Base-by-base conservation (phyloP, 2,113 vertebrate genomes). In the Psephotus haematonotus region DNA sequence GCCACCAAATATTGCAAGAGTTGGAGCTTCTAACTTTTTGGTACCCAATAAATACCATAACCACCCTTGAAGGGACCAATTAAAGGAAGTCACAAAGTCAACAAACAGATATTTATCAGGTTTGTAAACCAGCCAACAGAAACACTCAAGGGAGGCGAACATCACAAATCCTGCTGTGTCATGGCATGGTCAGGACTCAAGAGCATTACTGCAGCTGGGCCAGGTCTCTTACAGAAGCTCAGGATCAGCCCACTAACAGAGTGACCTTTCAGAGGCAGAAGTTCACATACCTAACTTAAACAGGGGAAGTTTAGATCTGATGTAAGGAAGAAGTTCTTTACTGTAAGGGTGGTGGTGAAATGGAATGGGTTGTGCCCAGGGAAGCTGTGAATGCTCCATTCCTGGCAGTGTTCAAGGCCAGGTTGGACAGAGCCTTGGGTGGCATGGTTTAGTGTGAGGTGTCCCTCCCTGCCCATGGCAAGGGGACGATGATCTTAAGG, bases 161-260 rank as follows among this genome's bases (percentile, higher is more conserved):
- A 4, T 41, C 20, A 62, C 14, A 83, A 74, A 57, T 86, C 41
- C 27, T 83, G 16, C 35, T 77, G 43, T 59, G 9, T 18, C 29
- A 50, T 0, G 0, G 9, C 9, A 35, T 13, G 24, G 25, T 62
- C 3, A 3, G 19, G 49, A 60, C 27, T 47, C 43, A 82, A 71
- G 11, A 29, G 1, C 17, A 39, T 31, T 47, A 49, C 47, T 39
- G 33, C 33, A 57, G 11, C 33, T 64, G 33, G 14, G 14, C 13
- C 53, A 71, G 43, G 43, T 25, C 25, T 68, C 44, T 82, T 13
- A 13, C 0, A 53, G 17, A 68, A 11, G 33, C 43, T 72, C 39
- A 47, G 24, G 44, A 65, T 50, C 44, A 57, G 35, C 29, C n/a
- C 17, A 77, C 14, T 37, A 63, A 37, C 8, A 50, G 24, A 90